A percentile compares a stretch with the other conserved stretches of the same genome.
Conservation (phyloP, 2,797 vertebrate genomes). For the Diplodus sargus region DNA sequence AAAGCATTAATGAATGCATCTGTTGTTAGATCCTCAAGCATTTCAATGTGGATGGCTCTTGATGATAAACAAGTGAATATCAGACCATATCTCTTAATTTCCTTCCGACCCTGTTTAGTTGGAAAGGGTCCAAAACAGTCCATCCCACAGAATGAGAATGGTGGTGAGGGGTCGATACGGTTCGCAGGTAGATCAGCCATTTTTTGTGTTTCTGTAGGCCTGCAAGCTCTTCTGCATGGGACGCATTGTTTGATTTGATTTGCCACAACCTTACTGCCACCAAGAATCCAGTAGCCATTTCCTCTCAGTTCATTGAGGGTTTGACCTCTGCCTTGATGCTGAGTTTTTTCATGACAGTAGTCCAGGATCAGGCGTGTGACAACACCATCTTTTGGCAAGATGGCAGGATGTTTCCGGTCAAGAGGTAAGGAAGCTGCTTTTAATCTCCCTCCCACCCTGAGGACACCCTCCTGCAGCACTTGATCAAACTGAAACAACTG, state of each 20-base stretch:
- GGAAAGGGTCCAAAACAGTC: constrained; percentile 34
- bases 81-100: constrained; percentile 22
- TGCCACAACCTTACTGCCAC: background rate
- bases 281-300: background rate
- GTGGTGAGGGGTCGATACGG: background rate
- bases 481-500: too few relatives aligned
- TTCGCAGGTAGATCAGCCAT: background rate
- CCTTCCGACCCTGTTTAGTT: constrained; percentile 24
- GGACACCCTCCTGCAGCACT: background rate
- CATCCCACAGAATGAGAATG: background rate
- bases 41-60: constrained; percentile 29
- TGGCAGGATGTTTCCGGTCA: background rate
- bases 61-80: constrained; percentile 12
- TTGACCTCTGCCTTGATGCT: background rate
- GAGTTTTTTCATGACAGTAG: background rate
- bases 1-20: constrained; percentile 44
- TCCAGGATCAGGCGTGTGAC: background rate
- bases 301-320: background rate
- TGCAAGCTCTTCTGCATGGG: background rate
- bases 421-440: background rate
- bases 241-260: background rate
- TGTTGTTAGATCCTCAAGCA: constrained; percentile 21
- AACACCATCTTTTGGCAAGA: background rate
- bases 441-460: background rate
- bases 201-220: background rate